Evolutionary conservation across 2,797 vertebrate genomes (phyloP), one percentile per base, ranked within the genome.

Genomic region (Nannoperca australis): DNA sequence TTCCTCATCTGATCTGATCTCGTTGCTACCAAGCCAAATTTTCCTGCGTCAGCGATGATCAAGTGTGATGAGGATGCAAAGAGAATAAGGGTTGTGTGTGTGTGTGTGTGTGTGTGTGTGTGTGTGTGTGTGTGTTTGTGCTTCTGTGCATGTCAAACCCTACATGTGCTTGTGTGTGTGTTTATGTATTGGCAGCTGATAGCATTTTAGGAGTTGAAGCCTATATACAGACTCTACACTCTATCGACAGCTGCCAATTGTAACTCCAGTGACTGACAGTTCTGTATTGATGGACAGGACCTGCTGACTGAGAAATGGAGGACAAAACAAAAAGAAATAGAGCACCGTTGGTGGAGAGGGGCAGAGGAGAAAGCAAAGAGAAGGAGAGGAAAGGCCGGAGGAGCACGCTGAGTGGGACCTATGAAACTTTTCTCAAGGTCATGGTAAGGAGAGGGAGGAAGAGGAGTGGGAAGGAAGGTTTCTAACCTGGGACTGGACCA

Each of bases 181-280:
- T 88, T 85, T 80, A 77, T 86, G 84, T 94, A 95, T 95, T 90
- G 94, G 93, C 94, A 95, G 89, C 87, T 93, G 89, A 94, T 94
- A 91, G 80, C 69, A 82, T 90, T 93, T 90, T 86, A 77, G 75
- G 65, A 83, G 85, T 81, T 93, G 88, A 92, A 70, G 79, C 85
- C 86, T 86, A 54, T 90, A 86, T 85, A 84, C 82, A 82, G 78
- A 85, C 75, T 77, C 88, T 88, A 76, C 84, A 61, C 79, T 76
- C 36, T 92, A 96, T 96, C 90, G 95, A 94, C 94, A 95, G 90
- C 90, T 93, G 94, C 91, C 93, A 89, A 94, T 95, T 94, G 89
- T 94, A 84, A 88, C 89, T 88, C 17, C 69, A 56, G 18, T 93
- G 94, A 96, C 88, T 94, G 94, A 95, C 95, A 93, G 91, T 79